A percentile compares a stretch with the other conserved stretches of the same genome.
Evolutionary conservation across 2,888 invertebrate species (phyloP).

Genomic region (Pammene aurita): DNA sequence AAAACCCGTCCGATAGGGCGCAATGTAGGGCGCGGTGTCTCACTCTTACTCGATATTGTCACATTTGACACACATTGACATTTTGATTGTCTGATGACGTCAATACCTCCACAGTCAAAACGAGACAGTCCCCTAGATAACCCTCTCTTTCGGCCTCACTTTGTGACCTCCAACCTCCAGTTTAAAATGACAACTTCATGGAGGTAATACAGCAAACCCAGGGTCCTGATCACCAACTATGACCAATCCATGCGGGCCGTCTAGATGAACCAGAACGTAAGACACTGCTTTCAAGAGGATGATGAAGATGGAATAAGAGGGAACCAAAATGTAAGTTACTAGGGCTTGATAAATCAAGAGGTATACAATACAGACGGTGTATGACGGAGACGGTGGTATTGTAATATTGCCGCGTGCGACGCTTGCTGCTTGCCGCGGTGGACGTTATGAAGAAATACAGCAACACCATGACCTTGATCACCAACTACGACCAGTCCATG

Average conservation of each 20-base stretch:
- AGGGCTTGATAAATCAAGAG: background rate
- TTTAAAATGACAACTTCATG: too few species aligned
- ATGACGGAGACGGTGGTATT: slow-evolving; percentile 92
- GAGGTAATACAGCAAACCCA: slow-evolving; percentile 89
- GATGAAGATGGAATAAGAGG: too few species aligned
- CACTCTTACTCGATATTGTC: too few species aligned
- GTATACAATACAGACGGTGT: slow-evolving; percentile 67
- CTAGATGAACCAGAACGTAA: slow-evolving; percentile 93
- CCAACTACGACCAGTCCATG: slow-evolving; percentile 91
- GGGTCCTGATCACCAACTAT: slow-evolving; percentile 88
- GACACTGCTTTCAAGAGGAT: too few species aligned
- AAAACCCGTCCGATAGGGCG: too few species aligned
- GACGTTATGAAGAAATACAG: slow-evolving; percentile 90
- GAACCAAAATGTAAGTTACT: slow-evolving; percentile 91
- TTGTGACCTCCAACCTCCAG: too few species aligned
- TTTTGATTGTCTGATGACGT: too few species aligned
- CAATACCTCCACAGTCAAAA: too few species aligned
- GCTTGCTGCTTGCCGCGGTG: slow-evolving; percentile 87
- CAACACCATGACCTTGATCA: slow-evolving; percentile 88
- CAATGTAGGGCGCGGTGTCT: too few species aligned
- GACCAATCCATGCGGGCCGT: slow-evolving; percentile 91
- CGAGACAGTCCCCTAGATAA: too few species aligned
- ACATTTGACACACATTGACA: too few species aligned
- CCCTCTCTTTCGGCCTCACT: too few species aligned
- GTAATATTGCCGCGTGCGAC: slow-evolving; percentile 87